Base-by-base conservation (phyloP, 2,797 vertebrate species). In the Neoniphon sammara region DNA sequence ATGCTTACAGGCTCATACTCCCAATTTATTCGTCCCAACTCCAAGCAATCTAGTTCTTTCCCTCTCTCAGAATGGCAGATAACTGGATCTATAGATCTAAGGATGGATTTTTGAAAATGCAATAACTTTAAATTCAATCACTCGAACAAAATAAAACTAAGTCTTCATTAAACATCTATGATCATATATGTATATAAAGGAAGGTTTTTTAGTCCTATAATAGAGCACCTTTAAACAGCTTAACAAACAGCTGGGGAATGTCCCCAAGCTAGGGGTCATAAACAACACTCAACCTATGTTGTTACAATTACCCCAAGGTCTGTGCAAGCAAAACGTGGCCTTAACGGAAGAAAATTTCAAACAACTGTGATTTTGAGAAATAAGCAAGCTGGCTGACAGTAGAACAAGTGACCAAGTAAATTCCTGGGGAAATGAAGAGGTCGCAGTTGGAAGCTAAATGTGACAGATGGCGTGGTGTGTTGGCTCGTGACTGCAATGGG, bases 401-500 rank as follows among this genome's bases (percentile, higher is more conserved):
- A 83, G 73, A 83, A 31, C 54, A 69, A 77, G 73, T 23, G 74
- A 62, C 64, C 46, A 56, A 77, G 78, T 72, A 15, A 80, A 78
- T 72, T 84, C 85, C 80, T 70, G 57, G 66, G 83, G 80, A 85
- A 80, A 73, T 17, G 76, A 73, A 75, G 70, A 88, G 85, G 85
- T 75, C 73, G 62, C 83, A 87, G 86, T 89, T 75, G 85, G 85
- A 87, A 70, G 90, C 85, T 81, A 71, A 91, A 75, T 81, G 72
- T 65, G 78, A 91, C 93, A 94, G 92, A 94, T 94, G 93, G 93
- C 87, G 75, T 52, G 75, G 80, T 78, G 90, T 82, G 82, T 89
- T 91, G 88, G 88, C 88, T 90, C 79, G 60, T 87, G 88, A 90
- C 79, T 82, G 87, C 84, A 42, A 59, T 69, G 81, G 84, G 86